A percentile compares a stretch with the other conserved stretches of the same genome.
phyloP scores from a whole-genome alignment of 2,113 vertebrate genomes.

The Gadus macrocephalus region DNA sequence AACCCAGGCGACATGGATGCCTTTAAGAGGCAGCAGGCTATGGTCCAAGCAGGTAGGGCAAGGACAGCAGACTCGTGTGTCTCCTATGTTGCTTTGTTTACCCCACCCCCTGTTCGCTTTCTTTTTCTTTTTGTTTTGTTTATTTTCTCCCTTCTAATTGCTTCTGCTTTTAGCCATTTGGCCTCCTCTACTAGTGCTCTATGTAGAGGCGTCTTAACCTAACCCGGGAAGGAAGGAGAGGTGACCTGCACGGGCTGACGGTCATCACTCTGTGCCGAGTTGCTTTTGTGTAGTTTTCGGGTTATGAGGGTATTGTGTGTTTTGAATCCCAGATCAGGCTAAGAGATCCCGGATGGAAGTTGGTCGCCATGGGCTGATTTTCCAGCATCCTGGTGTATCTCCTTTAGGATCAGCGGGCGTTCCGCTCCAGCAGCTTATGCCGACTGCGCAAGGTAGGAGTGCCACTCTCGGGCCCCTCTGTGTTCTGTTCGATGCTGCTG shows the following conservation, averaged over 20 bases:
- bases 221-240: conserved; percentile 57
- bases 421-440: conserved; percentile 99
- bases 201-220: conserved; percentile 71
- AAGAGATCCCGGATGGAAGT: conserved; percentile 99
- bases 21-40: conserved; percentile 90
- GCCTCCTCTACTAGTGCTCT: conserved; percentile 76
- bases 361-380: conserved; percentile 98
- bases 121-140: conserved; percentile 58
- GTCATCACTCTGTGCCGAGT: conserved; percentile 73
- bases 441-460: conserved; percentile 98
- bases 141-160: conserved; percentile 71
- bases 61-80: conserved; percentile 44
- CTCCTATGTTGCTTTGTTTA: conserved; percentile 59
- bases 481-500: conserved; percentile 70
- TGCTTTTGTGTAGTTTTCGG: conserved; percentile 53
- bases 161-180: conserved; percentile 80
- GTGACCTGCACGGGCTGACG: conserved; percentile 67
- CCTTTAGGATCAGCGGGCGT: conserved; percentile 88
- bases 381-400: conserved; percentile 96
- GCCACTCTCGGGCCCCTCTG: conserved; percentile 70
- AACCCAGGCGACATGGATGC: conserved; percentile 86
- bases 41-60: conserved; percentile 87
- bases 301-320: conserved; percentile 84
- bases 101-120: conserved; percentile 63
- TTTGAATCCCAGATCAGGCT: conserved; percentile 97